Evolutionary conservation across 2,113 vertebrate genomes (phyloP), one percentile per base, ranked within the genome.

Genomic region (Scytalopus superciliaris): DNA sequence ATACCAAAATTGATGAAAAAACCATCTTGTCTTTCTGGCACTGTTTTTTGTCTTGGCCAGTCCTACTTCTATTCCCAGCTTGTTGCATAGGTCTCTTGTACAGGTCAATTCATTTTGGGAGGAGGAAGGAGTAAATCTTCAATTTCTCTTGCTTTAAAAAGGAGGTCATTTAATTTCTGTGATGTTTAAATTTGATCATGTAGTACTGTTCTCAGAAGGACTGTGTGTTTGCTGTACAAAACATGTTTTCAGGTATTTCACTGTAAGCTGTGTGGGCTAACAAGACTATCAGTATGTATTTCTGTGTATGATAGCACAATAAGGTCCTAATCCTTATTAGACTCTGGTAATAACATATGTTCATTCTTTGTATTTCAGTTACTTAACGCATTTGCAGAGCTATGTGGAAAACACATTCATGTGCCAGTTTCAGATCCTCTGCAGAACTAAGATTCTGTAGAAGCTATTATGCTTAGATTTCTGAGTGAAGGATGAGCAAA

Each of bases 391-490:
- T 24, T 89, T 44, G 57, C 39, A 60, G 86, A 92, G 33, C 69
- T 82, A 10, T 68, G 72, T 78, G 83, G 82, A 74, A 84, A 83
- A 39, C 35, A 67, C 22, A 49, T 33, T 59, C 39, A 45, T 31
- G 67, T 33, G 52, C 52, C 35, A 22, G 31, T 45, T 66, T 88
- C 44, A 33, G 53, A 24, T 23, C 13, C n/a, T 78, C 80, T 89
- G 57, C 70, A 93, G 73, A 96, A 94, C 83, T 66, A 72, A 93
- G 42, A 89, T 93, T 67, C 49, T 77, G 79, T 89, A 56, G 47
- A 45, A 66, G 23, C 18, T 44, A 30, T 57, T 90, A 40, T 44
- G 21, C 63, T 94, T 96, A 39, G 33, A 73, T 94, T 94, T 91
- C 81, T 10, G 3, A 83, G 53, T 39, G 49, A 92, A 95, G 47